Evolutionary conservation across 1,140 invertebrate species (phyloP).

Genomic region (Drosophila subpulchrella): DNA sequence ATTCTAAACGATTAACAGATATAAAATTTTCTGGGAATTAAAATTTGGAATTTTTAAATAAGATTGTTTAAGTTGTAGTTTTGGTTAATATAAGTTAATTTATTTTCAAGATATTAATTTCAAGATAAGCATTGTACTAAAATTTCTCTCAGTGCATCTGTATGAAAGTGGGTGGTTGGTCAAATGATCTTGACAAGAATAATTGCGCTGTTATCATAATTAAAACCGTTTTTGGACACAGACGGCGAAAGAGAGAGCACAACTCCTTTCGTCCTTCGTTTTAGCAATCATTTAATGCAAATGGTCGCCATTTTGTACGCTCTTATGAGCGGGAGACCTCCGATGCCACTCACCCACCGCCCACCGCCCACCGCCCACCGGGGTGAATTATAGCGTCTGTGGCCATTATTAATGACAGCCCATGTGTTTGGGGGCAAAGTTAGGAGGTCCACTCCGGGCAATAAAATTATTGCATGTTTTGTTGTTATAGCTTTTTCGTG

Average conservation of each 20-base stretch:
- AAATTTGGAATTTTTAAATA: too few species aligned
- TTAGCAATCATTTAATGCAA: constrained; percentile 82
- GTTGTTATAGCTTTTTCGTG: constrained; percentile 77
- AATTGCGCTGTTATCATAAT: constrained; percentile 83
- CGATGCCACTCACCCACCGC: constrained; percentile 8
- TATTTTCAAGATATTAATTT: neutral
- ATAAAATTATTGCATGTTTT: constrained; percentile 81
- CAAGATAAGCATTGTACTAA: neutral
- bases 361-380: neutral
- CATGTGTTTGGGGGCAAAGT: constrained; percentile 41
- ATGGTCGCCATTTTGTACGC: constrained; percentile 80
- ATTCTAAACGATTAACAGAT: too few species aligned
- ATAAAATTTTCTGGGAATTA: too few species aligned
- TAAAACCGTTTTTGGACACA: constrained; percentile 76
- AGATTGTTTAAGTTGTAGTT: too few species aligned
- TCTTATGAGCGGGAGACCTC: constrained; percentile 46
- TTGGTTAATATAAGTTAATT: too few species aligned
- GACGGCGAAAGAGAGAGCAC: constrained; percentile 4
- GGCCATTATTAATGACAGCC: constrained; percentile 77
- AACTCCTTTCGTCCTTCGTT: constrained; percentile 62
- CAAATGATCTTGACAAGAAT: constrained; percentile 83
- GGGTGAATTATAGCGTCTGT: constrained; percentile 76
- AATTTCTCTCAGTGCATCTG: constrained; percentile 16
- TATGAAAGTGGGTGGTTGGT: constrained; percentile 32
- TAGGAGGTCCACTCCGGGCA: constrained; percentile 38